Base-by-base conservation (phyloP, 1,140 invertebrate genomes). In the Drosophila sp. region DNA sequence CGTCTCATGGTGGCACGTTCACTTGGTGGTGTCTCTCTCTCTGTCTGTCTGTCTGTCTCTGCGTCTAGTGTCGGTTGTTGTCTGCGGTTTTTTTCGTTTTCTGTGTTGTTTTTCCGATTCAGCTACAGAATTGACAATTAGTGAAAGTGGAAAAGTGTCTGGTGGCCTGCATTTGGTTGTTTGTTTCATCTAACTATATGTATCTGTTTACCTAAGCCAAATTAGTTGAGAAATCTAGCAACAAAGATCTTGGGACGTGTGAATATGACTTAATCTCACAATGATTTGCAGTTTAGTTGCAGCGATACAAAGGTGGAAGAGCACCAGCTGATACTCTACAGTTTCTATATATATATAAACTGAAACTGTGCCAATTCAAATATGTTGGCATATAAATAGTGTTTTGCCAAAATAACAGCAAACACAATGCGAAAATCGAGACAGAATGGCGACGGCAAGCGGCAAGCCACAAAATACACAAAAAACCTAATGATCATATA, bases 121-220 rank as follows among this genome's bases (percentile, higher is more conserved):
- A 58, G 56, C 56, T 35, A 58, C 56, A 58, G 56, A 58, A 58
- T 58, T 35, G 56, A 58, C 56, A 58, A 58, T 58, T 58, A 58
- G 56, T 58, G 56, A 58, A 58, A 58, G 56, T 58, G 56, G 56
- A 58, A 58, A 58, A 58, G 56, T 58, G 56, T 58, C 56, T 58
- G 56, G n/a, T 58, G 56, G 33, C 56, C 56, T 58, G 56, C 56
- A 58, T 58, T 58, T 58, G 32, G 30, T 57, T 57, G 55, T 33
- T 35, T 58, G 55, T 57, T 57, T 57, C 55, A 23, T 23, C 50
- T 29, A 27, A 23, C 32, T 35, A 8, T 57, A 33, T 35, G n/a
- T 33, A 23, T 58, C 17, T 10, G 30, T 58, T 58, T 58, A 23
- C 56, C 29, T 50, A 50, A 50, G 27, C 44, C 23, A 50, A 50